Conservation (phyloP, 2,888 invertebrate species). For the Hypsopygia costalis region DNA sequence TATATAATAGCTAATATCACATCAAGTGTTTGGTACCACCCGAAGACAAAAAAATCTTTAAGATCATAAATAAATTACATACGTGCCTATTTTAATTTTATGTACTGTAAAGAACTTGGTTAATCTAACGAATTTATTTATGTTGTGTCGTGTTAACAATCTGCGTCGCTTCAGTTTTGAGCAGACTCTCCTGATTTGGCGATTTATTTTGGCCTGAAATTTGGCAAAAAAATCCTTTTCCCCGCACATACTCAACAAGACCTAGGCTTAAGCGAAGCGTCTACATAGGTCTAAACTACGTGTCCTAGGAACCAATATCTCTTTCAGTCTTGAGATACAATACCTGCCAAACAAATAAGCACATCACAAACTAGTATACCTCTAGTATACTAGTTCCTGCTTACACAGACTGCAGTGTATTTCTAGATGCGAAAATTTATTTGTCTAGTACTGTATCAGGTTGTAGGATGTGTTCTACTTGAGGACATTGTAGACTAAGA, state of each 20-base stretch:
- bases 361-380: no score
- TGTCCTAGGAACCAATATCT: conserved; percentile 58
- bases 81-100: no score
- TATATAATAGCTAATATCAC: no score
- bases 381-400: no score
- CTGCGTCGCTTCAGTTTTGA: conserved; percentile 30
- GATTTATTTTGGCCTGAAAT: conserved; percentile 50
- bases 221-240: conserved; percentile 53
- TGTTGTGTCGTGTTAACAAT: background rate
- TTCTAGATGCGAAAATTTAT: no score
- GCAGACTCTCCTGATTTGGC: conserved; percentile 50
- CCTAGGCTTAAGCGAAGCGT: conserved; percentile 73
- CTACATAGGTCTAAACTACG: conserved; percentile 71
- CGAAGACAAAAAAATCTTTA: no score
- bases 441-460: no score
- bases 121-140: background rate
- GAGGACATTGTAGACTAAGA: no score
- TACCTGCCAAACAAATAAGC: background rate
- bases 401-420: no score
- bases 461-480: no score
- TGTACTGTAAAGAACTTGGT: background rate
- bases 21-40: no score
- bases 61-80: no score
- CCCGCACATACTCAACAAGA: conserved; percentile 46
- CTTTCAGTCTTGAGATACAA: conserved; percentile 34